Evolutionary conservation across 2,888 invertebrate genomes (phyloP).

Genomic region (Leptinotarsa peninsularis): DNA sequence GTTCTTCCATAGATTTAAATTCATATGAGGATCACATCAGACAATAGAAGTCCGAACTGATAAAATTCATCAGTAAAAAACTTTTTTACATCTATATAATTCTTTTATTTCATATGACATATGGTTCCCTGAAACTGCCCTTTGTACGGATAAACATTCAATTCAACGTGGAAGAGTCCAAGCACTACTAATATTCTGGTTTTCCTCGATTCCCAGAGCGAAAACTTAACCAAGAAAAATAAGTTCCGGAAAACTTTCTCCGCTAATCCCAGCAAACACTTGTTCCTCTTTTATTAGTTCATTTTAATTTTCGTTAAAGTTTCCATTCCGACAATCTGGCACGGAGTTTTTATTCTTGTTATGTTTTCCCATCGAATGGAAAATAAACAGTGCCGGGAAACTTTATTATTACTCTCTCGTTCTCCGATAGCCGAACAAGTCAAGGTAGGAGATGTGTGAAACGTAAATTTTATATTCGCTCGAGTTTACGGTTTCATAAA

Average conservation of each 20-base stretch:
- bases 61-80: no score
- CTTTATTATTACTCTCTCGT: constrained; percentile 28
- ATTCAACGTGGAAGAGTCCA: background rate
- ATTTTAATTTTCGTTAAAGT: constrained; percentile 11
- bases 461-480: constrained; percentile 6
- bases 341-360: constrained; percentile 22
- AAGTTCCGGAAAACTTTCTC: background rate
- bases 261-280: background rate
- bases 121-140: background rate
- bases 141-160: background rate
- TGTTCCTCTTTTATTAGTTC: constrained; percentile 6
- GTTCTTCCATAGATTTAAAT: no score
- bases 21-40: no score
- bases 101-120: background rate
- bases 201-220: background rate
- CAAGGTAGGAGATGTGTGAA: background rate
- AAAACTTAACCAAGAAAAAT: background rate
- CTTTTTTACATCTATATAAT: no score
- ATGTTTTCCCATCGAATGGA: constrained; percentile 29
- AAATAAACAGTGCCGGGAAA: constrained; percentile 28
- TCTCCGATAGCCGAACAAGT: constrained; percentile 5
- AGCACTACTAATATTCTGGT: background rate
- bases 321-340: constrained; percentile 20
- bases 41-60: no score
- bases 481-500: constrained; percentile 26